Conservation (phyloP, 1,140 invertebrate species). For the Sogatella furcifera region DNA sequence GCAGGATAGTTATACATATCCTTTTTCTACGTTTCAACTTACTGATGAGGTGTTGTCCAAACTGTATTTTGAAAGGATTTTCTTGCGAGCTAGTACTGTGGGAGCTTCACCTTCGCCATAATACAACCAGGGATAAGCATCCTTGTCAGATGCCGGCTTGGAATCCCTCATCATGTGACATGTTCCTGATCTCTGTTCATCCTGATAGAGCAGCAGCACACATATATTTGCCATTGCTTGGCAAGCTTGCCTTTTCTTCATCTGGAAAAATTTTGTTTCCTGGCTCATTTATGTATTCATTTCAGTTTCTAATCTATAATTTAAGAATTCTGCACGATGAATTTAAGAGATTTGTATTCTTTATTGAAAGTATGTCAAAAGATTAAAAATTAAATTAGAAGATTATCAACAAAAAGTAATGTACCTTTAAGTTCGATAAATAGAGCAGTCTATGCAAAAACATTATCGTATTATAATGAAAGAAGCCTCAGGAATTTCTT, state of each 20-base stretch:
- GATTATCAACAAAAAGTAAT: too few relatives aligned
- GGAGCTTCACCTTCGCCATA: constrained; percentile 39
- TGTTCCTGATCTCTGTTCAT: constrained; percentile 31
- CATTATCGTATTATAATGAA: too few relatives aligned
- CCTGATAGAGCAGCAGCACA: constrained; percentile 43
- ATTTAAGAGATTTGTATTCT: too few relatives aligned
- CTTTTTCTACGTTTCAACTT: constrained; percentile 15
- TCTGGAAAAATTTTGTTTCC: constrained; percentile 29
- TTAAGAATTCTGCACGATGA: too few relatives aligned
- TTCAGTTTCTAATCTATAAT: too few relatives aligned
- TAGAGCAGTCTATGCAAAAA: too few relatives aligned
- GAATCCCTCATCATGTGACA: constrained; percentile 39
- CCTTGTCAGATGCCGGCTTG: constrained; percentile 30
- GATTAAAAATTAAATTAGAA: too few relatives aligned
- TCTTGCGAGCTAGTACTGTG: constrained; percentile 36
- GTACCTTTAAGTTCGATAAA: too few relatives aligned
- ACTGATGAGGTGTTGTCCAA: constrained; percentile 35
- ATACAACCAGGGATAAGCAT: constrained; percentile 40
- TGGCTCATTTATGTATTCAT: too few relatives aligned
- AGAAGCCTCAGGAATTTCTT: too few relatives aligned
- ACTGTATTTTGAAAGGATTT: constrained; percentile 40
- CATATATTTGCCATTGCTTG: constrained; percentile 60
- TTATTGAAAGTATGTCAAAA: too few relatives aligned
- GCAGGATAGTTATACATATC: too few relatives aligned
- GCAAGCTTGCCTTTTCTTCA: constrained; percentile 44